Base-by-base conservation (phyloP, 2,797 vertebrate species). In the Coendou prehensilis region DNA sequence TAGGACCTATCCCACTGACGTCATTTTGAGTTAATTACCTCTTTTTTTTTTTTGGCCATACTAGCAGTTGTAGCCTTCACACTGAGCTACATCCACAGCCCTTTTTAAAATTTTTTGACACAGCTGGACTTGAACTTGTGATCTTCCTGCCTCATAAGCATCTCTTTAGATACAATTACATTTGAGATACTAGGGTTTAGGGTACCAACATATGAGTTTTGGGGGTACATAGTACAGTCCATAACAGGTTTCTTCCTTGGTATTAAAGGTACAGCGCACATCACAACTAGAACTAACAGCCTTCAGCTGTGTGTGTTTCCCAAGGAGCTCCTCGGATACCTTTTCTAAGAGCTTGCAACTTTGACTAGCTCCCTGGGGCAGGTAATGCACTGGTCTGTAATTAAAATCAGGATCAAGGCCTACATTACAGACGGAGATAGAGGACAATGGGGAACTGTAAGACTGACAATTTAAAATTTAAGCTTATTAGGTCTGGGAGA, bases 371-470 rank as follows among this genome's bases (percentile, higher is more conserved):
- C 47, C 15, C 37, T 2, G 26, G 56, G 78, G 79, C 59, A 54
- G 69, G 73, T 64, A 28, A 64, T 61, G 47, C 47, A 11, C 22
- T 71, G 52, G 52, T 59, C 69, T 93, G 54, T 87, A 73, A 92
- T 95, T 96, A 93, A 94, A 93, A 56, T 83, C 50, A 84, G n/a
- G 23, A 71, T 81, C 61, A 81, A 94, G 86, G 63, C 59, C 64
- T 84, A 78, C 64, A 45, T 96, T 73, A 84, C 50, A 63, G 45
- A 87, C 33, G 14, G 30, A 89, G 28, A 71, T 54, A 41, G n/a
- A 57, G 82, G 47, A 37, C 64, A 81, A 78, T 52, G 69, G 86
- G 89, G 78, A 80, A 78, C 37, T 85, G 0, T 63, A 84, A 83
- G 71, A 75, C 50, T 23, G 61, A 63, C 61, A 37, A 41, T 33